Percentiles rank a stretch among this genome's conserved stretches.
These are phyloP conservation scores for Synanthedon tipuliformis DNA, from an alignment of 2,888 invertebrate genomes.

Conservation along the genomic window DNA sequence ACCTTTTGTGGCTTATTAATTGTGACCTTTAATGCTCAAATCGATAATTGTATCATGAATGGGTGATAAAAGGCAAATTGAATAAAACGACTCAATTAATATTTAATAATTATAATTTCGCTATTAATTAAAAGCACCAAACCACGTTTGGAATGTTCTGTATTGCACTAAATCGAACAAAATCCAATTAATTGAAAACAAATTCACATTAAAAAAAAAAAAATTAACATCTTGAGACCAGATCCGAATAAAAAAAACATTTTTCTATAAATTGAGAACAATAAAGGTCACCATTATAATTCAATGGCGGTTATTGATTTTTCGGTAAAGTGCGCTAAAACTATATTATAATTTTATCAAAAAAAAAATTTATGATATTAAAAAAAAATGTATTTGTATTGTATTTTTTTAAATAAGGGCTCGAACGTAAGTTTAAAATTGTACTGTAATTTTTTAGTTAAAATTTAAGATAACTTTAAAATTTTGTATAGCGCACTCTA, in stretches of 20 bases:
- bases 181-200: conserved; percentile 26
- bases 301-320: not conserved
- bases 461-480: too few species aligned
- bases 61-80: conserved; percentile 42
- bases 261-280: conserved; percentile 43
- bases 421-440: too few species aligned
- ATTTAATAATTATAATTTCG: conserved; percentile 60
- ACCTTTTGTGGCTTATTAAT: conserved; percentile 16
- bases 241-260: conserved; percentile 3
- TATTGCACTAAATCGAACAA: conserved; percentile 62
- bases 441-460: too few species aligned
- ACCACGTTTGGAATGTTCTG: conserved; percentile 67
- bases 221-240: not conserved
- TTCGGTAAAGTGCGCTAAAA: not conserved
- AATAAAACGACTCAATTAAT: conserved; percentile 49
- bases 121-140: conserved; percentile 63
- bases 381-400: too few species aligned
- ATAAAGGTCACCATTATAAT: conserved; percentile 63
- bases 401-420: too few species aligned
- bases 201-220: not conserved
- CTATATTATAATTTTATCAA: too few species aligned
- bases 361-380: too few species aligned
- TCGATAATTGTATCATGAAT: conserved; percentile 12
- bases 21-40: conserved; percentile 53
- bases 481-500: not conserved